Evolutionary conservation across 1,140 invertebrate genomes (phyloP), one percentile per base, ranked within the genome.

Genomic region (Bradynema listronoti): DNA sequence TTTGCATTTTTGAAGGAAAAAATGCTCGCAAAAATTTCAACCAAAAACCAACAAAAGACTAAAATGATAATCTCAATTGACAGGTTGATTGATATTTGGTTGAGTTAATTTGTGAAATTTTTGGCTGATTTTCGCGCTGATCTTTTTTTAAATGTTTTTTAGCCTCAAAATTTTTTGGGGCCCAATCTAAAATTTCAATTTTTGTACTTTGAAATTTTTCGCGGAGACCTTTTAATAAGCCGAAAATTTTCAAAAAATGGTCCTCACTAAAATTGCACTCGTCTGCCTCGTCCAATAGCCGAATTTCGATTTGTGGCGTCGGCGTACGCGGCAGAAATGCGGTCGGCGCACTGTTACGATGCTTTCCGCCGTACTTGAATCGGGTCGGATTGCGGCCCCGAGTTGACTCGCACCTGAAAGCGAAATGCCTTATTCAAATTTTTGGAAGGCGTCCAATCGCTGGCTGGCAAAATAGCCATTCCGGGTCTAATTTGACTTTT

Each of bases 401-500:
- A 11, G 58, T 65, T n/a, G 63, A 65, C 50, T 65, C 63, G 27
- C 63, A 65, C 41, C 63, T 65, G 16, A 50, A 50, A n/a, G n/a
- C n/a, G n/a, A n/a, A n/a, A n/a, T n/a, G n/a, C n/a, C n/a, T n/a
- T n/a, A n/a, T n/a, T n/a, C n/a, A n/a, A n/a, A n/a, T n/a, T n/a
- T n/a, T n/a, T n/a, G n/a, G n/a, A n/a, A n/a, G n/a, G n/a, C n/a
- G n/a, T n/a, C n/a, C n/a, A n/a, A n/a, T n/a, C n/a, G n/a, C n/a
- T n/a, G n/a, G n/a, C n/a, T n/a, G n/a, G n/a, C n/a, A n/a, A n/a
- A n/a, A n/a, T n/a, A n/a, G n/a, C n/a, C n/a, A n/a, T n/a, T n/a
- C n/a, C n/a, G n/a, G n/a, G n/a, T n/a, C n/a, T n/a, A n/a, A n/a
- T n/a, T n/a, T n/a, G n/a, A n/a, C n/a, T n/a, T n/a, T n/a, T n/a